A percentile compares a stretch with the other conserved stretches of the same genome.
Conservation (phyloP, 2,113 vertebrate species). For the Eurypyga helias region DNA sequence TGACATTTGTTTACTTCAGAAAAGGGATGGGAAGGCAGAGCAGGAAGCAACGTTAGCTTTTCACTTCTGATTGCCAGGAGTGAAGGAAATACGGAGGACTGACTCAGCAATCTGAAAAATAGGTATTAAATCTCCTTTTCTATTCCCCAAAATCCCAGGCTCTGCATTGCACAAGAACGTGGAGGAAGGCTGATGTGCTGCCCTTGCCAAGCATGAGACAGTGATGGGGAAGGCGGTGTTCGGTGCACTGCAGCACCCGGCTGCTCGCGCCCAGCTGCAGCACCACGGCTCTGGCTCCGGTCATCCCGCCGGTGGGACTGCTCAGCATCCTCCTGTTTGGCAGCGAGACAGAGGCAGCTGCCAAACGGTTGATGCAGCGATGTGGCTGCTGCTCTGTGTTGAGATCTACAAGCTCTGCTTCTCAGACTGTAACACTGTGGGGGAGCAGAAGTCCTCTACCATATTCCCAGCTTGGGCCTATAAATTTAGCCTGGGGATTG, state of each 20-base stretch:
- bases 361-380: neutral
- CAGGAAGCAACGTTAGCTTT: neutral
- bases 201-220: neutral
- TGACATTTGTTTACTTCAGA: constrained; percentile 43
- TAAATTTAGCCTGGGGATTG: neutral
- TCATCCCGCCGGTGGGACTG: rapidly evolving
- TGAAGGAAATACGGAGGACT: neutral
- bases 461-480: neutral
- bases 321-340: neutral
- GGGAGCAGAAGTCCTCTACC: neutral
- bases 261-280: neutral
- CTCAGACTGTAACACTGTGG: rapidly evolving
- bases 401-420: neutral
- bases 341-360: neutral
- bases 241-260: rapidly evolving
- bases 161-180: neutral
- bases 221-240: rapidly evolving
- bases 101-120: neutral
- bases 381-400: neutral
- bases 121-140: neutral
- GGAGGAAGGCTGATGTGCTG: neutral
- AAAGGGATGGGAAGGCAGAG: neutral
- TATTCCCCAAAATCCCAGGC: neutral
- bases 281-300: neutral
- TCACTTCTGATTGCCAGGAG: neutral